Evolutionary conservation across 2,113 vertebrate species (phyloP).

Genomic region (Nothocercus nigrocapillus): DNA sequence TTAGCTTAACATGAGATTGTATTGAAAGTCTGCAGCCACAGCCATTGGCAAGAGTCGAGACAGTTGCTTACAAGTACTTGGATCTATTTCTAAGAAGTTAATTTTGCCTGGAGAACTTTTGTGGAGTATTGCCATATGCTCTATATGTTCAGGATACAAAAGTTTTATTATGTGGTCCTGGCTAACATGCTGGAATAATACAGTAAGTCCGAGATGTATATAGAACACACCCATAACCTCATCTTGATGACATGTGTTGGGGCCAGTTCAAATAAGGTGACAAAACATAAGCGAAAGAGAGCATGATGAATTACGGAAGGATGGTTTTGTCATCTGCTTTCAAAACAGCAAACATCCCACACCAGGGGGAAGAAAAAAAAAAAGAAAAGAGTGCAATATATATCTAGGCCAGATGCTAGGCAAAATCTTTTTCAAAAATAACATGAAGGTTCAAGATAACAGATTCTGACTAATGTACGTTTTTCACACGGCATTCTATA

Average conservation of each 20-base stretch:
- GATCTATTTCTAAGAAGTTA: neutral
- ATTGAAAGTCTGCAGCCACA: neutral
- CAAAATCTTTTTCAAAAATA: neutral
- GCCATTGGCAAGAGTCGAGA: neutral
- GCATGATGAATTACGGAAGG: neutral
- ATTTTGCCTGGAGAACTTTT: neutral
- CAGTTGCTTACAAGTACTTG: neutral
- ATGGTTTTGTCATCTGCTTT: neutral
- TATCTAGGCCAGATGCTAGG: neutral
- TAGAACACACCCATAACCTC: neutral
- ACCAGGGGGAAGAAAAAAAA: no score
- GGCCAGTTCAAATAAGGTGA: neutral
- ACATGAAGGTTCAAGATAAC: neutral
- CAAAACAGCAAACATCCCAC: neutral
- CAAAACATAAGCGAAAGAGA: neutral
- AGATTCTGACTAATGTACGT: neutral
- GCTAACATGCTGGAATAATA: neutral
- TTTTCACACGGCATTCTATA: neutral
- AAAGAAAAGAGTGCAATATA: neutral
- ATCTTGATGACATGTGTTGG: neutral
- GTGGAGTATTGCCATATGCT: neutral
- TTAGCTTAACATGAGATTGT: conserved; percentile 14
- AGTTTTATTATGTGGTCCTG: neutral
- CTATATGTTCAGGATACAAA: neutral
- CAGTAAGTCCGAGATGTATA: neutral